Base-by-base conservation (phyloP, 2,113 vertebrate genomes). In the Tachysurus vachellii region DNA sequence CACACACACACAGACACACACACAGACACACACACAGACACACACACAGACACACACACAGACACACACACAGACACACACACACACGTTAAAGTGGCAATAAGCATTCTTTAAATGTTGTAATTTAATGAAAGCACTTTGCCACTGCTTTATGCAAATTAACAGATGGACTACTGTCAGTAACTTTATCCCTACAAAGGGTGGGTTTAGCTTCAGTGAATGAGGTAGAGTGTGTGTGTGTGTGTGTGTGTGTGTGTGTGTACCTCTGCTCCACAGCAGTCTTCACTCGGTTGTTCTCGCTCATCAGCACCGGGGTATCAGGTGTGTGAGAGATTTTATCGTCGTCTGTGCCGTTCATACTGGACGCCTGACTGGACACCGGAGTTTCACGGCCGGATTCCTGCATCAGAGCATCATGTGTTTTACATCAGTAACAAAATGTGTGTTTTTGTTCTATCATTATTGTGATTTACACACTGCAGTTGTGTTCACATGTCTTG, bases 301-400 rank as follows among this genome's bases (percentile, higher is more conserved):
- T 97, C 92, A 96, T 95, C 86, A 98, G 94, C 86, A 96, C 94
- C 0, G 94, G 89, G 62, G 96, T 95, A 0, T 95, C 93, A 0
- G 98, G 95, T 0, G 94, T 94, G 0, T 97, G 94, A 0, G 94
- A 97, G 53, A 97, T 97, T 87, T 99, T 99, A 89, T 99, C 98
- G 19, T 99, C 98, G 0, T 99, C 97, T 0, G 98, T 99, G 50
- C 98, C 98, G 0, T 99, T 99, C 66, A 99, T 93, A n/a, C 97
- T 99, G 77, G 98, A 97, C 0, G 97, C 96, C 94, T 96, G 96
- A 87, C 96, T 95, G 70, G 94, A 93, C 80, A 95, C 94, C 0
- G 96, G 96, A 4, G 96, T 98, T 89, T 98, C 96, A 28, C 94
- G 93, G 80, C 96, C 96, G 44, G 96, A 96, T 90, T 96, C 97